These are phyloP conservation scores for Perca schrenkii DNA, from an alignment of 2,113 vertebrate genomes.

Conservation along the genomic window DNA sequence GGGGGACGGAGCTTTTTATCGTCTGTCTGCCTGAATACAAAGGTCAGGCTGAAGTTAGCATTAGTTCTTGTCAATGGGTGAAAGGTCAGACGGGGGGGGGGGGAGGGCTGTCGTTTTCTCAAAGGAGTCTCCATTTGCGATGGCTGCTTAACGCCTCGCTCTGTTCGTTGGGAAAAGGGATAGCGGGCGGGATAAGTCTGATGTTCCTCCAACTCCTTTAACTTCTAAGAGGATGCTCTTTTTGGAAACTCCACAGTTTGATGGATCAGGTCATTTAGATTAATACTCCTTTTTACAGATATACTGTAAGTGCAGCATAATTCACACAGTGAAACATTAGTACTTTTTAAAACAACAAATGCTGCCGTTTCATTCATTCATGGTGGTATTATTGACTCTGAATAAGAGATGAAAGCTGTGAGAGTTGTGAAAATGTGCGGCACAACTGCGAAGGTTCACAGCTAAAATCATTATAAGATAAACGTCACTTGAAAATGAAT, in stretches of 20 bases:
- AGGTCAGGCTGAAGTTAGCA: slow-evolving; percentile 57
- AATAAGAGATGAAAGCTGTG: neutral
- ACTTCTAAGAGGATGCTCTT: neutral
- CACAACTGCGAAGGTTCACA: neutral
- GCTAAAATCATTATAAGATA: neutral
- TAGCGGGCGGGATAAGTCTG: neutral
- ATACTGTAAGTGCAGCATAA: neutral
- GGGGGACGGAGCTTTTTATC: slow-evolving; percentile 7
- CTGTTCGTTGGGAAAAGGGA: neutral
- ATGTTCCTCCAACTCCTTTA: slow-evolving; percentile 15
- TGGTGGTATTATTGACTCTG: neutral
- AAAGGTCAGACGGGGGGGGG: slow-evolving; percentile 46
- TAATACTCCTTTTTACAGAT: neutral
- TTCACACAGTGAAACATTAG: neutral
- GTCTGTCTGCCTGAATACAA: slow-evolving; percentile 61
- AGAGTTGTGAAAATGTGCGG: neutral
- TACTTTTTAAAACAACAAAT: neutral
- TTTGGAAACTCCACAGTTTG: slow-evolving; percentile 23
- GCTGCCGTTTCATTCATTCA: neutral
- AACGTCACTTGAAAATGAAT: neutral
- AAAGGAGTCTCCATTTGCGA: slow-evolving; percentile 49
- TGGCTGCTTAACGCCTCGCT: slow-evolving; percentile 19
- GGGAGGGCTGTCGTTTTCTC: slow-evolving; percentile 42
- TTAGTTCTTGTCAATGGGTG: slow-evolving; percentile 65
- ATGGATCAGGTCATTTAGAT: neutral